Conservation (phyloP, 2,113 vertebrate species). For the Puntigrus tetrazona region DNA sequence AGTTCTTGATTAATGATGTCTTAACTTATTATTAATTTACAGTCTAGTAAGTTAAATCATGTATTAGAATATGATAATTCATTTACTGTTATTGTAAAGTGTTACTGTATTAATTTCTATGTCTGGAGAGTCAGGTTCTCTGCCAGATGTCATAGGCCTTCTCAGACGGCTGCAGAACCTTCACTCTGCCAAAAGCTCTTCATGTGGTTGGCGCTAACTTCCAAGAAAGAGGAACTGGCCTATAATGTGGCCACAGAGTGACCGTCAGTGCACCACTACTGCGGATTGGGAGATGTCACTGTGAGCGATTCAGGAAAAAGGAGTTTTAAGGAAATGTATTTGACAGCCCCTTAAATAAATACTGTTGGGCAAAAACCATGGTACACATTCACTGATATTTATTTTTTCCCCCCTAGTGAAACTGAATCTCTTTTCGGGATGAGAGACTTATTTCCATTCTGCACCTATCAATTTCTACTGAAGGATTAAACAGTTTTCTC, state of each 20-base stretch:
- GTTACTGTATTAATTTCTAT: neutral
- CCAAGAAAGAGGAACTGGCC: conserved; percentile 67
- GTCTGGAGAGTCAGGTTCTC: conserved; percentile 60
- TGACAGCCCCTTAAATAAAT: conserved; percentile 73
- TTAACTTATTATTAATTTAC: too few relatives aligned
- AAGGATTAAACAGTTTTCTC: conserved; percentile 69
- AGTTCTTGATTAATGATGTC: too few relatives aligned
- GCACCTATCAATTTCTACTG: conserved; percentile 73
- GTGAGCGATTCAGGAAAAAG: conserved; percentile 64
- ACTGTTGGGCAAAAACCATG: conserved; percentile 56
- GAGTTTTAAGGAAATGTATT: conserved; percentile 64
- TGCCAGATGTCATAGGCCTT: conserved; percentile 53
- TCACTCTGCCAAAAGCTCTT: conserved; percentile 66
- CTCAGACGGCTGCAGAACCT: conserved; percentile 59
- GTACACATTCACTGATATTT: conserved; percentile 67
- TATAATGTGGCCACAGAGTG: conserved; percentile 64
- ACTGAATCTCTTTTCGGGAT: conserved; percentile 62
- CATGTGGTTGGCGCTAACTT: conserved; percentile 69
- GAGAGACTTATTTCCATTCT: conserved; percentile 70
- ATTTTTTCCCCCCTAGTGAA: conserved; percentile 62
- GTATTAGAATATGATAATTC: too few relatives aligned
- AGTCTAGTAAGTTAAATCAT: too few relatives aligned
- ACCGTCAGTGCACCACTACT: conserved; percentile 70
- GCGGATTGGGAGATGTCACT: conserved; percentile 73
- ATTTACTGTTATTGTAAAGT: too few relatives aligned